Evolutionary conservation across 2,888 invertebrate genomes (phyloP), one percentile per base, ranked within the genome.

Genomic region (Andrena haemorrhoa): DNA sequence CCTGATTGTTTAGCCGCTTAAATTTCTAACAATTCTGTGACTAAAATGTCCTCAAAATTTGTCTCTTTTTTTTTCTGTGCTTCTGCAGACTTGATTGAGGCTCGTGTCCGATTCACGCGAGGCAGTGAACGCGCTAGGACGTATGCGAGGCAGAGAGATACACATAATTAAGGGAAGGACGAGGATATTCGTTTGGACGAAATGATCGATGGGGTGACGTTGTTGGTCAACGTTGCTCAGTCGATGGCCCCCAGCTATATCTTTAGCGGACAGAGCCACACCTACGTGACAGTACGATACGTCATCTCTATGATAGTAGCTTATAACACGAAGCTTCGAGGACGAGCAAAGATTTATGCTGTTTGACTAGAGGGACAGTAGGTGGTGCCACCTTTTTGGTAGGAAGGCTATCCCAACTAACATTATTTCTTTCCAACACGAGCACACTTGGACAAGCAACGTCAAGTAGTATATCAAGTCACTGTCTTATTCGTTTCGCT

Each of bases 291-390:
- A 68, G 61, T 77, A 56, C 85, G 86, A 91, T 91, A 87, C 90
- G 90, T 91, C 91, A 91, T 88, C 85, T 78, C 78, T 69, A 33
- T 33, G 69, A 49, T 47, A 66, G 58, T 73, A 70, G 68, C 75
- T 82, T 61, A 60, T 81, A 82, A 84, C 82, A 78, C 68, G 75
- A 89, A 91, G 79, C 86, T 90, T 89, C 81, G 81, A 82, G 87
- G 83, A 85, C 86, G 79, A 73, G 80, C 56, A 63, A 86, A 89
- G 90, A 91, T 90, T 90, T 91, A 90, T 89, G 82, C 78, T 66
- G 64, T 76, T 33, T 53, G 72, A 51, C 68, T 31, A 64, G 74
- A 76, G 75, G 78, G 49, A 16, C 41, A 41, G 41, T 29, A 4
- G 29, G 2, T 41, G 5, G 41, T 41, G 16, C 41, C 41, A 41